Percentiles rank a stretch among this genome's conserved stretches.
Evolutionary conservation across 2,113 vertebrate genomes (phyloP).

Genomic region (Columba livia): DNA sequence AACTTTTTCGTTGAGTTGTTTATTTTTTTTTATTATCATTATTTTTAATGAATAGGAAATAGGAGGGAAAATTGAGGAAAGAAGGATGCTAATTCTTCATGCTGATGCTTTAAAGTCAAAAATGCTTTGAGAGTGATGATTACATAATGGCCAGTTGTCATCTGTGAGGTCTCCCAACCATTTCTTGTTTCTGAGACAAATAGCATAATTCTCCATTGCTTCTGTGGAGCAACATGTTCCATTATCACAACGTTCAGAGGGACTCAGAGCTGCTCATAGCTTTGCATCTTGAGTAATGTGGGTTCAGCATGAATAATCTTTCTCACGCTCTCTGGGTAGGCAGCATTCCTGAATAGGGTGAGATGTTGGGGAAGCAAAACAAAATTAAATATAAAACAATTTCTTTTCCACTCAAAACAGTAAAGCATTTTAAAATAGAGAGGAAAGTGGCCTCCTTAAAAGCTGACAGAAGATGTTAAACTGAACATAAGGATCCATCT

Average conservation of each 20-base stretch:
- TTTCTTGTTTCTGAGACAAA: background rate
- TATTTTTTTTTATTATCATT: background rate
- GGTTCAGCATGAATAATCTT: background rate
- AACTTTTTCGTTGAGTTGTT: conserved; percentile 5
- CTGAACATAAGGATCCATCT: background rate
- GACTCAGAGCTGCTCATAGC: background rate
- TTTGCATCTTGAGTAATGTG: background rate
- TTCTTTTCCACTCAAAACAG: background rate
- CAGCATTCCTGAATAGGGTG: background rate
- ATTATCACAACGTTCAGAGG: background rate
- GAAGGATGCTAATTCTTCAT: background rate
- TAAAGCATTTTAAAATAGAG: background rate
- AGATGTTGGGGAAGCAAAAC: background rate
- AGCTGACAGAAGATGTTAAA: background rate
- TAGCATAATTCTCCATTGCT: background rate
- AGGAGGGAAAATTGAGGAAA: background rate
- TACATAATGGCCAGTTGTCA: background rate
- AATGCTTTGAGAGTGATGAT: background rate
- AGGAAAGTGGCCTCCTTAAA: background rate
- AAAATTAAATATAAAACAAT: background rate
- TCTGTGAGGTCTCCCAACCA: background rate
- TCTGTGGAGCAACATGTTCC: background rate
- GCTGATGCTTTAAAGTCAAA: background rate
- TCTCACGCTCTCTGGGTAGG: background rate
- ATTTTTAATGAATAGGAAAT: background rate